These are phyloP conservation scores for Embidobia sp. DNA, from an alignment of 2,888 invertebrate species.

Conservation along the genomic window DNA sequence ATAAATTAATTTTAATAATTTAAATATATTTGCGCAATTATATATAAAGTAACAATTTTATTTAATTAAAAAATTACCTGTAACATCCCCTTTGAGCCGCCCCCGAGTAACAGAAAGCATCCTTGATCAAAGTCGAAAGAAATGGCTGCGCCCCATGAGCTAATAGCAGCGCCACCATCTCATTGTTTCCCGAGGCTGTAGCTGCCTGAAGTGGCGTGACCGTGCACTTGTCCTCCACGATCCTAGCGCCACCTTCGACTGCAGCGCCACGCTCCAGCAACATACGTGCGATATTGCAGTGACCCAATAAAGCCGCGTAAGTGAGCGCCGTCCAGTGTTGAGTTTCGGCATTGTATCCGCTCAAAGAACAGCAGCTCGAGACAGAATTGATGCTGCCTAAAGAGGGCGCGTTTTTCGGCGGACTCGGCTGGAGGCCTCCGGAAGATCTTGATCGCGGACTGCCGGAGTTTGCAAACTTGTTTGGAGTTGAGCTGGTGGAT, in stretches of 20 bases:
- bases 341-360: conserved; percentile 84
- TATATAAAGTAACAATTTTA: not conserved
- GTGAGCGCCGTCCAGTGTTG: conserved; percentile 95
- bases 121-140: conserved; percentile 91
- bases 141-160: conserved; percentile 95
- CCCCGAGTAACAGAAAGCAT: conserved; percentile 92
- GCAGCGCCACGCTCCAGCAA: conserved; percentile 91
- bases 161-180: conserved; percentile 90
- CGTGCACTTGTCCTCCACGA: conserved; percentile 92
- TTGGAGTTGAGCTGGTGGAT: conserved; percentile 69
- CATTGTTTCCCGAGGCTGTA: conserved; percentile 90
- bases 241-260: conserved; percentile 92
- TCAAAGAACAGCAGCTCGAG: conserved; percentile 58
- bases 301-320: conserved; percentile 88
- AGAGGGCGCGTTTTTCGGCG: conserved; percentile 73
- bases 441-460: conserved; percentile 67
- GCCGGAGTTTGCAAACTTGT: conserved; percentile 66
- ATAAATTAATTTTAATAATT: no score
- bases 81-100: conserved; percentile 94
- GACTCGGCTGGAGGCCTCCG: conserved; percentile 66
- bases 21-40: not conserved
- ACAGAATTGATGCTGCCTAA: conserved; percentile 67
- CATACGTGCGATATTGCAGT: conserved; percentile 83
- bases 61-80: conserved; percentile 75
- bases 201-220: conserved; percentile 94